Evolutionary conservation across 2,797 vertebrate genomes (phyloP), one percentile per base, ranked within the genome.

Genomic region (Mus caroli): DNA sequence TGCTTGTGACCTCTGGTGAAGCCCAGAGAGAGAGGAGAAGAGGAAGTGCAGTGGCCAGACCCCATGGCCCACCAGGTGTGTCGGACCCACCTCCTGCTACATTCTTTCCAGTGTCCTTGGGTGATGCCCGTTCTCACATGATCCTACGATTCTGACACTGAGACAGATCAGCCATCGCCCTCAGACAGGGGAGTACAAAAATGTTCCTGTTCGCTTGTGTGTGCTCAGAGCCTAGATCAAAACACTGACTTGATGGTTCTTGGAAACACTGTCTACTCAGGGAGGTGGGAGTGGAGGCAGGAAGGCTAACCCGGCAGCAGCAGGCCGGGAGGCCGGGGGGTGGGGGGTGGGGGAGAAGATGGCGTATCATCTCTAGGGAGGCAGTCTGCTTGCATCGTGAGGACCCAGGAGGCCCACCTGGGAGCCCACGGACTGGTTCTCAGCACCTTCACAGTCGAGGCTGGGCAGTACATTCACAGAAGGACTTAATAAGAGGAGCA

Each of bases 1-100:
- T 62, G 85, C 94, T 56, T 79, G 60, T 86, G 86, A 76, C 83
- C 80, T 90, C 75, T 43, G 96, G 56, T 10, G 62, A 92, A 96
- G 83, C 71, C 46, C 69, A 76, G 82, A 82, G 88, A 7, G 50
- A 90, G 80, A 54, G 78, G 76, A 79, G 64, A 78, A 4, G 54
- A 76, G 77, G 78, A 50, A 69, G 52, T 71, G 64, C 11, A 37
- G 37, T 24, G 19, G 78, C 11, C 71, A 40, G 82, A n/a, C 24
- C 56, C 83, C 40, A 77, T 52, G 71, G 69, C 43, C 43, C 34
- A 43, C 2, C 7, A 79, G 24, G 31, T 17, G 1, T 31, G 46
- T 69, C n/a, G 46, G 80, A 24, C 46, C 77, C 17, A 17, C 58
- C 20, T 73, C 31, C 62, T 43, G 19, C 54, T 13, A 78, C 0